Percentiles rank a stretch among this genome's conserved stretches.
Conservation (phyloP, 1,140 invertebrate genomes). For the Yoshiicerus persimilis region DNA sequence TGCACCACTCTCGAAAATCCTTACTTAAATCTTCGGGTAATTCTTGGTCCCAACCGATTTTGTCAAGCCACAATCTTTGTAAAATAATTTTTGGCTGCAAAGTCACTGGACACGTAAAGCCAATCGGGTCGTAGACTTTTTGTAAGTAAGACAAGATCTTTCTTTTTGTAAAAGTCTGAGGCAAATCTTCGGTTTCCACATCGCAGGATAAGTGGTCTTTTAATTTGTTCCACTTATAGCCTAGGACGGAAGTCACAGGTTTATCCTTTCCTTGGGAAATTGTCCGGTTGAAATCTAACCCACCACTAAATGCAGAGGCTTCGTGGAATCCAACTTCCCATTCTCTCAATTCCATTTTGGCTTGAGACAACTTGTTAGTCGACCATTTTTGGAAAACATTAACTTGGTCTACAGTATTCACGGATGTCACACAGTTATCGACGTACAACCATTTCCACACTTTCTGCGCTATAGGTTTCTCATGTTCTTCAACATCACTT, state of each 20-base stretch:
- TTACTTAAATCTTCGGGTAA: slow-evolving; percentile 13
- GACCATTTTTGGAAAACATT: neutral
- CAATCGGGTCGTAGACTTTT: neutral
- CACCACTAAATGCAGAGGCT: no score
- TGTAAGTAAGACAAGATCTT: neutral
- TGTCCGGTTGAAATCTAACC: no score
- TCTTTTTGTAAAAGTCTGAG: no score
- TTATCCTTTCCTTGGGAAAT: no score
- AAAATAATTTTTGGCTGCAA: neutral
- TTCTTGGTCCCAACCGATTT: slow-evolving; percentile 22
- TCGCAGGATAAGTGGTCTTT: no score
- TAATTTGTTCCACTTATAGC: no score
- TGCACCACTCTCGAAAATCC: slow-evolving; percentile 48
- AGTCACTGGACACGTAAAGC: neutral
- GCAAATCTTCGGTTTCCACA: no score
- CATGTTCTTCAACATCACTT: no score
- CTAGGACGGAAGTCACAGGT: no score
- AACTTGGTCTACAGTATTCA: neutral
- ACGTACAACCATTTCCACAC: no score
- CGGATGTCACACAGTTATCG: no score
- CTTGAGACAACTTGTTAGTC: neutral
- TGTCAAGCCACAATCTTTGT: neutral
- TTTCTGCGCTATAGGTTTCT: neutral
- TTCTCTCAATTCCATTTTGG: neutral
- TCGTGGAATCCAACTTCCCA: neutral